Conservation (phyloP, 2,888 invertebrate species). For the Euphydryas editha region DNA sequence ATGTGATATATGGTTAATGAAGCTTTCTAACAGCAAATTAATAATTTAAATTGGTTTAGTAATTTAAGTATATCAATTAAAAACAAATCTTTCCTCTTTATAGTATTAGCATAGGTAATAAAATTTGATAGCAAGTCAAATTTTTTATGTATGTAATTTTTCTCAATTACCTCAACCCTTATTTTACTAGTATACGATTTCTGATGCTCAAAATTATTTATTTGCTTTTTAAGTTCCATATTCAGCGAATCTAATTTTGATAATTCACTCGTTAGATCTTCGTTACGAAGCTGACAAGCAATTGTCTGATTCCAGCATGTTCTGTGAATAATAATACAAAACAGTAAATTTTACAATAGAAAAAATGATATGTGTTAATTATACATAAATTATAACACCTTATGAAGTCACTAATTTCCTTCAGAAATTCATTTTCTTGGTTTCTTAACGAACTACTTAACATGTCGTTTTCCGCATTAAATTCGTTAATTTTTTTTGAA, state of each 20-base stretch:
- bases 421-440: conserved; percentile 60
- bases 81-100: too few relatives aligned
- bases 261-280: conserved; percentile 60
- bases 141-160: background rate
- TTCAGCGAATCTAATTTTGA: conserved; percentile 65
- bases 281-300: conserved; percentile 59
- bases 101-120: too few relatives aligned
- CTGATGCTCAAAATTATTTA: conserved; percentile 57
- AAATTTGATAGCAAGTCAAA: too few relatives aligned
- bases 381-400: conserved; percentile 51
- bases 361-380: background rate
- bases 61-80: too few relatives aligned
- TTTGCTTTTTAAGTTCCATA: conserved; percentile 62
- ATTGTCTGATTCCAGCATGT: conserved; percentile 63
- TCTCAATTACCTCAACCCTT: conserved; percentile 57
- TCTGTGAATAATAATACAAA: conserved; percentile 50
- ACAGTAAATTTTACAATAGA: conserved; percentile 7
- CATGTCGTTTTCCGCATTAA: conserved; percentile 68
- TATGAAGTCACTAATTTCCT: conserved; percentile 58
- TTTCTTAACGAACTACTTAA: conserved; percentile 57
- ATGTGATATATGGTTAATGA: too few relatives aligned
- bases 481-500: conserved; percentile 66
- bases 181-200: conserved; percentile 54
- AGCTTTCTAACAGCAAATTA: too few relatives aligned
- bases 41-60: too few relatives aligned